Percentiles rank a stretch among this genome's conserved stretches.
Conservation (phyloP, 2,888 invertebrate species). For the Patella caerulea region DNA sequence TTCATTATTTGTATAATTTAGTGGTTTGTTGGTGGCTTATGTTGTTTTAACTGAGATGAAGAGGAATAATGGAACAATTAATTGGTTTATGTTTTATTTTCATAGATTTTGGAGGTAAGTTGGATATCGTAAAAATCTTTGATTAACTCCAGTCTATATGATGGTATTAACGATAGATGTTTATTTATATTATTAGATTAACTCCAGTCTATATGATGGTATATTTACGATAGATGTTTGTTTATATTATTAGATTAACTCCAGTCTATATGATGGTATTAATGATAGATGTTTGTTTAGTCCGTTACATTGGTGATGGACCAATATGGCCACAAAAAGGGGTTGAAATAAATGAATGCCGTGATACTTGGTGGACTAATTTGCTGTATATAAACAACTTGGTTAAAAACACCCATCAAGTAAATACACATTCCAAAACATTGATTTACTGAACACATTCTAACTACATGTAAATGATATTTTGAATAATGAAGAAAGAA, state of each 20-base stretch:
- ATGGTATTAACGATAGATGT: conserved; percentile 61
- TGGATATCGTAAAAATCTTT: background rate
- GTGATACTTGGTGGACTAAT: conserved; percentile 56
- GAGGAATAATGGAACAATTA: conserved; percentile 35
- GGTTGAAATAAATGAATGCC: conserved; percentile 44
- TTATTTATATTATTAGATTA: conserved; percentile 45
- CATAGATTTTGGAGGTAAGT: conserved; percentile 45
- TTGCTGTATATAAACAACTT: conserved; percentile 61
- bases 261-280: conserved; percentile 30
- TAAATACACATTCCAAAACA: conserved; percentile 12
- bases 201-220: no score
- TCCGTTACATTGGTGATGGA: conserved; percentile 50
- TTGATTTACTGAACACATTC: no score
- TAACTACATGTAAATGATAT: no score
- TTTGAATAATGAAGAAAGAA: no score
- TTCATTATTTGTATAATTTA: conserved; percentile 22
- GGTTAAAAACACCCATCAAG: conserved; percentile 33
- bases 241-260: conserved; percentile 21
- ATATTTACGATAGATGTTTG: background rate
- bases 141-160: conserved; percentile 66
- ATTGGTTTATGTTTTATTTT: conserved; percentile 45
- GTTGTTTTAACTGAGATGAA: conserved; percentile 39
- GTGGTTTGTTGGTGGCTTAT: conserved; percentile 43
- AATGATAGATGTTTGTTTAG: conserved; percentile 21
- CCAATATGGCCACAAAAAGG: conserved; percentile 50